These are phyloP conservation scores for Adelosebastes latens DNA, from an alignment of 2,797 vertebrate genomes.

Conservation along the genomic window DNA sequence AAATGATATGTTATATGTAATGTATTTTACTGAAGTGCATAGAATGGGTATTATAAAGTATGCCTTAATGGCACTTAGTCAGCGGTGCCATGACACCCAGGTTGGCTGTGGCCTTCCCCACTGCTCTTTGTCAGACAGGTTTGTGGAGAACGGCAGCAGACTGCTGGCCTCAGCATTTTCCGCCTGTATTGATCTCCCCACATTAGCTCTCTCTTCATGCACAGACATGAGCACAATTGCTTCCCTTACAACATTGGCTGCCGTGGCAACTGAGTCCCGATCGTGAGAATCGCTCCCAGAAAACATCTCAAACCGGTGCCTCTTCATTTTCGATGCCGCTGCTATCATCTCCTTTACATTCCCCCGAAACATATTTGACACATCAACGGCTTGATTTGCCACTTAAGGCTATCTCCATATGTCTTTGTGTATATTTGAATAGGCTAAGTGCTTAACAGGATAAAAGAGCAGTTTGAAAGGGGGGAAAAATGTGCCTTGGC, in stretches of 20 bases:
- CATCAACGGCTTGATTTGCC: constrained; percentile 66
- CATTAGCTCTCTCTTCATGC: constrained; percentile 83
- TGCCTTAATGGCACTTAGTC: constrained; percentile 36
- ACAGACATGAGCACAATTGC: constrained; percentile 82
- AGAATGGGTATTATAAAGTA: neutral
- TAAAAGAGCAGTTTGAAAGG: constrained; percentile 79
- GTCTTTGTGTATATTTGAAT: constrained; percentile 80
- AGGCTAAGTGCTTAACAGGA: constrained; percentile 80
- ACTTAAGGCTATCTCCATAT: constrained; percentile 73
- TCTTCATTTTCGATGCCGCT: constrained; percentile 49
- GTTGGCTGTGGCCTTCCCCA: constrained; percentile 60
- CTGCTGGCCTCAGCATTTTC: constrained; percentile 85
- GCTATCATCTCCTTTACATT: constrained; percentile 57
- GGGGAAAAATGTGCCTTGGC: constrained; percentile 67
- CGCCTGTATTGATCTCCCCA: constrained; percentile 83
- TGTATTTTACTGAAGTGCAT: neutral
- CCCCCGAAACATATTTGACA: constrained; percentile 59
- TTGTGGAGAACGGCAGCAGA: constrained; percentile 79
- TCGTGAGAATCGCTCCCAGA: constrained; percentile 64
- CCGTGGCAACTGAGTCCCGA: constrained; percentile 79
- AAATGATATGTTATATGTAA: neutral
- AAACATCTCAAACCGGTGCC: constrained; percentile 65
- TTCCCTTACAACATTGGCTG: constrained; percentile 80
- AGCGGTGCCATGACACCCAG: constrained; percentile 56
- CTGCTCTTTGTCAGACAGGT: constrained; percentile 79